Percentiles rank a stretch among this genome's conserved stretches.
phyloP scores from a whole-genome alignment of 2,797 vertebrate species.

The Coluber constrictor region DNA sequence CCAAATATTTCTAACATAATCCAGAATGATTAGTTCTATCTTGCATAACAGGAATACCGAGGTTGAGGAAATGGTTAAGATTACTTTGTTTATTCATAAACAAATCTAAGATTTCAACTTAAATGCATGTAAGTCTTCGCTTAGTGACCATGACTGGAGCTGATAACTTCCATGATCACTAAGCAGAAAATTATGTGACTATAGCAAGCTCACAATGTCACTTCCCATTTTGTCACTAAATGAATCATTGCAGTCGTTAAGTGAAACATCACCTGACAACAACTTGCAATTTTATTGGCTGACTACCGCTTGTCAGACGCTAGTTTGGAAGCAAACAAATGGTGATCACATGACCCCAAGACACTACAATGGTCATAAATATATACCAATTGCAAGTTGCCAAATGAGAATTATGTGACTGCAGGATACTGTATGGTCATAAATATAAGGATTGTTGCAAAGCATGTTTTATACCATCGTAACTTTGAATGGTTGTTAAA shows the following conservation, averaged over 20 bases:
- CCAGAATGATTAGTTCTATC: not conserved
- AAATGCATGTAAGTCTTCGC: not conserved
- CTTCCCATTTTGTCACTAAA: not conserved
- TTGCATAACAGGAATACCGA: not conserved
- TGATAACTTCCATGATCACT: not conserved
- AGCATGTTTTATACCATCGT: not conserved
- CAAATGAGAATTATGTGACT: not conserved
- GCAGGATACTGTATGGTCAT: not conserved
- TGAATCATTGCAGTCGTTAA: not conserved
- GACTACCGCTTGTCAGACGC: not conserved
- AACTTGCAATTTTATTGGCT: not conserved
- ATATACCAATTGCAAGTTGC: not conserved
- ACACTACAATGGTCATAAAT: not conserved
- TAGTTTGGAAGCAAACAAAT: not conserved
- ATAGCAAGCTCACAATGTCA: not conserved
- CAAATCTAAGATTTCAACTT: not conserved
- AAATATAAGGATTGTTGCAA: not conserved
- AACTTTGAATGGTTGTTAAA: not conserved
- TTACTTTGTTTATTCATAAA: not conserved
- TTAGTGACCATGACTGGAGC: not conserved
- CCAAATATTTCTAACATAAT: not conserved
- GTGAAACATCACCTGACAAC: not conserved
- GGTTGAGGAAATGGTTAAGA: not conserved
- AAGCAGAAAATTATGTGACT: not conserved
- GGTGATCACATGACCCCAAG: not conserved